These are phyloP conservation scores for Anaspis maculata DNA, from an alignment of 2,888 invertebrate genomes.

Conservation along the genomic window DNA sequence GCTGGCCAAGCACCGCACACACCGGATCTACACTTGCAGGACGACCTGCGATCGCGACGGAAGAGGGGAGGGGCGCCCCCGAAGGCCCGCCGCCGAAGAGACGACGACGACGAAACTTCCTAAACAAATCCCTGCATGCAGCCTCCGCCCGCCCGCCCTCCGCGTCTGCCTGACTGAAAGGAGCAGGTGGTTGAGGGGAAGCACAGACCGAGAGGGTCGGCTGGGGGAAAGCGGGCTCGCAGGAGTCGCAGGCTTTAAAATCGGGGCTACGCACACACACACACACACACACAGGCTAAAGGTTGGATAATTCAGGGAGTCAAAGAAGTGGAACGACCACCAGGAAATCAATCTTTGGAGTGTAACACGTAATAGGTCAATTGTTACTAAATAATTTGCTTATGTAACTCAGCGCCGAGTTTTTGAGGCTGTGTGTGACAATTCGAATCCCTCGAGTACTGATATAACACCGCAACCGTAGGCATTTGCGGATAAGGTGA, in stretches of 20 bases:
- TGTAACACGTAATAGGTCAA: slow-evolving; percentile 26
- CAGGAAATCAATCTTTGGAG: slow-evolving; percentile 10
- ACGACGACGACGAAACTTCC: slow-evolving; percentile 35
- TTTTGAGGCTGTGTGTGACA: no score
- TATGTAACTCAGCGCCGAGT: no score
- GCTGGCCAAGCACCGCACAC: no score
- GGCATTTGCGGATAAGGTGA: no score
- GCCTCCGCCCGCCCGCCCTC: no score
- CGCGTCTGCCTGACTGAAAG: background rate
- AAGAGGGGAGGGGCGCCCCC: no score
- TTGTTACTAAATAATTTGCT: slow-evolving; percentile 23
- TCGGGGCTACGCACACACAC: no score
- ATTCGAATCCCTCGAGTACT: no score
- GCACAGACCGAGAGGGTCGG: slow-evolving; percentile 15
- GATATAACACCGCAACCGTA: no score
- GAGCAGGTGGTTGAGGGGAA: slow-evolving; percentile 3
- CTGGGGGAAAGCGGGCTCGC: slow-evolving; percentile 4
- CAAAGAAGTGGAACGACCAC: slow-evolving; percentile 9
- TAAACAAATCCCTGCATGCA: slow-evolving; percentile 35
- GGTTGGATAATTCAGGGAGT: slow-evolving; percentile 3
- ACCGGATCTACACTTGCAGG: slow-evolving; percentile 42
- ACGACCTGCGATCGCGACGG: slow-evolving; percentile 16
- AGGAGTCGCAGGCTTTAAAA: no score
- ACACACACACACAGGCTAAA: no score
- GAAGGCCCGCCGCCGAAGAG: slow-evolving; percentile 22